Evolutionary conservation across 2,113 vertebrate species (phyloP), one percentile per base, ranked within the genome.

Genomic region (Alectura lathami): DNA sequence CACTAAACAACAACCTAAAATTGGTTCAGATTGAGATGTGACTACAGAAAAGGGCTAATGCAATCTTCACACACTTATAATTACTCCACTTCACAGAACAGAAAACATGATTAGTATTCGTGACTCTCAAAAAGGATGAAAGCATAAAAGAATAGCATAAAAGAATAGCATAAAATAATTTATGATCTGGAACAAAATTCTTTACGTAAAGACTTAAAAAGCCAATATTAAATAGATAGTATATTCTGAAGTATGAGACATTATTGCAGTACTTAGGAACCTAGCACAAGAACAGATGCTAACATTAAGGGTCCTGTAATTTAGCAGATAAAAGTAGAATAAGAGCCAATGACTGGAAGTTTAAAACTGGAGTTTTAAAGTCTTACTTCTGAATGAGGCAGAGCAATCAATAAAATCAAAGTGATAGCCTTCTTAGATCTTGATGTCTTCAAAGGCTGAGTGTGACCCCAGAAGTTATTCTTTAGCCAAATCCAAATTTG

Each of bases 311-410:
- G 21, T 18, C 69, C 42, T 78, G 45, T 50, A 94, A 89, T 87
- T 75, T 47, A 80, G 34, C 32, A 93, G 80, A 91, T 87, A 93
- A 92, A 85, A 87, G 67, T 29, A 81, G 72, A 86, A 82, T 21
- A 88, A 88, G 51, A 86, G 16, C 12, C 57, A 85, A 43, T 24
- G 9, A 42, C 32, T 68, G 5, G 18, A 83, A 80, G 34, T 64
- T 62, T 42, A 79, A 90, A 91, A 42, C 29, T 29, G 50, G 40
- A 88, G n/a, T 68, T 85, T 43, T 88, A 47, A 69, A 34, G 7
- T 56, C 53, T 59, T 53, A 48, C 8, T 79, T 94, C 34, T 79
- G 57, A 85, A 29, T 54, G 43, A 88, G 26, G 7, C 14, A 79
- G 43, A 67, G 7, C 53, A 48, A 79, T 68, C 17, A 50, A 14